Evolutionary conservation across 2,797 vertebrate species (phyloP).

Genomic region (Liasis olivaceus): DNA sequence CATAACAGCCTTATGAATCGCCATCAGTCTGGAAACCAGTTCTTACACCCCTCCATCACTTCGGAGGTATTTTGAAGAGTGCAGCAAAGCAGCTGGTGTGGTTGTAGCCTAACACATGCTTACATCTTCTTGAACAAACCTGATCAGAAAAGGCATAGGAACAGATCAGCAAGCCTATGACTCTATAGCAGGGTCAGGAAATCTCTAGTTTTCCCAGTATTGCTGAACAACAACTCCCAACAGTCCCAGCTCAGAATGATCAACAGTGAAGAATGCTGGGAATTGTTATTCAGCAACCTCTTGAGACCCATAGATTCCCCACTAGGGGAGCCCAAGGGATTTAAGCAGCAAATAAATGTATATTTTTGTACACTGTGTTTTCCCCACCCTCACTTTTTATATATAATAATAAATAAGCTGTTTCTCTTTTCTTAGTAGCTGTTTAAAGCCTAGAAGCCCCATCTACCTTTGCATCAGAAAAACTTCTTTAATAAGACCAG

Average conservation of each 20-base stretch:
- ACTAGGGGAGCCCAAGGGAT: no score
- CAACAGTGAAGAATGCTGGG: not conserved
- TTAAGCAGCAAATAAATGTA: no score
- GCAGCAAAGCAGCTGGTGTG: not conserved
- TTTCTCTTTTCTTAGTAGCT: not conserved
- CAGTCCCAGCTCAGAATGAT: not conserved
- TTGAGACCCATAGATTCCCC: no score
- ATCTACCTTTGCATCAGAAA: not conserved
- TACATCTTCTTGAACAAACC: not conserved
- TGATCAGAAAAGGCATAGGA: not conserved
- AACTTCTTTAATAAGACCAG: not conserved
- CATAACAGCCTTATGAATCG: not conserved
- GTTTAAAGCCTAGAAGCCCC: not conserved
- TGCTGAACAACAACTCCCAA: not conserved
- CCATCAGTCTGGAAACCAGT: not conserved
- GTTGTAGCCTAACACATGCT: not conserved
- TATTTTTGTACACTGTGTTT: no score
- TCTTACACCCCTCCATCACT: not conserved
- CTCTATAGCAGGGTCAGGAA: not conserved
- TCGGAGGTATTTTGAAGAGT: not conserved
- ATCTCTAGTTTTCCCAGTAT: not conserved
- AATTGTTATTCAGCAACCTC: no score
- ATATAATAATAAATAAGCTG: no score
- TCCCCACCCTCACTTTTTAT: no score
- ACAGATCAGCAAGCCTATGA: not conserved